A percentile compares a stretch with the other conserved stretches of the same genome.
Evolutionary conservation across 2,888 invertebrate species (phyloP).

Genomic region (Drosophila paranaensis): DNA sequence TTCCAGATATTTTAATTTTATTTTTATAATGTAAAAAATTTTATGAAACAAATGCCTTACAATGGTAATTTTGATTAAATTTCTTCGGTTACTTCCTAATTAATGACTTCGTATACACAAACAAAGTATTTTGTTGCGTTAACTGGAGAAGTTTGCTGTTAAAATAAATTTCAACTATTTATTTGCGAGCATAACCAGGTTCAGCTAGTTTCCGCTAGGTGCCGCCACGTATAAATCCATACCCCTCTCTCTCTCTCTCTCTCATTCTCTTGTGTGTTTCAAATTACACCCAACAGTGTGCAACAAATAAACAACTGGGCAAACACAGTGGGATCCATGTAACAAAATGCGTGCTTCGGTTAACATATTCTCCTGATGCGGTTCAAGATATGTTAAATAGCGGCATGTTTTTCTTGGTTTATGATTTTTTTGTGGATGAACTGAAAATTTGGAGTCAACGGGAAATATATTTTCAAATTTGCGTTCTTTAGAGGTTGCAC

Average conservation of each 20-base stretch:
- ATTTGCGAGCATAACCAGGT: slow-evolving; percentile 2
- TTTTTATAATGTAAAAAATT: slow-evolving; percentile 10
- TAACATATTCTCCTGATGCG: background rate
- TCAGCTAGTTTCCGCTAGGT: slow-evolving; percentile 6
- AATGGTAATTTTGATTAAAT: slow-evolving; percentile 12
- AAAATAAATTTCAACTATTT: slow-evolving; percentile 1
- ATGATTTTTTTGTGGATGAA: background rate
- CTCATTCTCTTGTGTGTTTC: slow-evolving; percentile 1
- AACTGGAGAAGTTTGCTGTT: background rate
- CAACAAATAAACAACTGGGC: slow-evolving; percentile 23
- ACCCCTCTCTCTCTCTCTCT: background rate
- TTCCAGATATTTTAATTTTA: slow-evolving; percentile 22
- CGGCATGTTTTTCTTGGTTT: background rate
- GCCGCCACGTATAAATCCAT: background rate
- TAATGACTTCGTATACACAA: background rate
- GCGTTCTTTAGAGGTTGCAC: background rate
- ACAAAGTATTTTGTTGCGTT: background rate
- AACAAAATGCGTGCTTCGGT: background rate
- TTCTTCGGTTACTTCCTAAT: background rate
- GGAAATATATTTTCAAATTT: slow-evolving; percentile 16
- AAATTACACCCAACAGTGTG: slow-evolving; percentile 17
- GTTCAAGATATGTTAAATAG: background rate
- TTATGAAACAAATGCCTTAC: slow-evolving; percentile 5
- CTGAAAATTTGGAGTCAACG: slow-evolving; percentile 18
- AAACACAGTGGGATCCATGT: background rate